Evolutionary conservation across 2,797 vertebrate species (phyloP), one percentile per base, ranked within the genome.

Genomic region (Alcedo atthis): DNA sequence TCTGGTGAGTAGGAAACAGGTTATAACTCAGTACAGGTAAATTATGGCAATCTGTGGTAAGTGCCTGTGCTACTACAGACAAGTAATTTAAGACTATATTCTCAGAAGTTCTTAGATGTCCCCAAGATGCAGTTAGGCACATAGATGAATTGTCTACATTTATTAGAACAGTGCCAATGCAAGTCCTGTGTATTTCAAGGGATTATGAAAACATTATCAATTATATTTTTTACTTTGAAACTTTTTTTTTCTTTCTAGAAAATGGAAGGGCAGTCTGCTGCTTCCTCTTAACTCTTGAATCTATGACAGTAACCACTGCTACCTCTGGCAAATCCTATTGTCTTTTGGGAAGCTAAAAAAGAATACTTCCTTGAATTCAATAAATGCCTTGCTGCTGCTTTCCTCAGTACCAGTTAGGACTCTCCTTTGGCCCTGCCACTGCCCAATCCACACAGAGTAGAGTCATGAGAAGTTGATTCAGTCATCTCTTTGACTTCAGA

Each of bases 381-480:
- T 22, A 43, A 42, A 17, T 32, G 2, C 8, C 32, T 61, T 71
- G 1, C 16, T 89, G 30, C 9, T 89, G 30, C 10, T 62, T 69
- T 66, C 28, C 32, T 54, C 37, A 75, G 20, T 14, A 71, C 2
- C 6, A 24, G 4, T 57, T 17, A 55, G 48, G 25, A 69, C 17
- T 9, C 7, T 48, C 8, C 8, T 24, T 35, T 26, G 7, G 40
- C 13, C 6, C 28, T 33, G 5, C 2, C 35, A 32, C 14, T 67
- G 26, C 30, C 20, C 12, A 25, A 0, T 51, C 51, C 20, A 40
- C 1, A 3, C 0, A 62, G 12, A 25, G 30, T 0, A 61, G 5
- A 53, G 32, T 9, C 24, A 12, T 15, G 14, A 66, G 62, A 42
- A 63, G 12, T 3, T 40, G 19, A 20, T 26, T 8, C 15, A 68